Conservation (phyloP, 1,140 invertebrate species). For the Amyelois transitella region DNA sequence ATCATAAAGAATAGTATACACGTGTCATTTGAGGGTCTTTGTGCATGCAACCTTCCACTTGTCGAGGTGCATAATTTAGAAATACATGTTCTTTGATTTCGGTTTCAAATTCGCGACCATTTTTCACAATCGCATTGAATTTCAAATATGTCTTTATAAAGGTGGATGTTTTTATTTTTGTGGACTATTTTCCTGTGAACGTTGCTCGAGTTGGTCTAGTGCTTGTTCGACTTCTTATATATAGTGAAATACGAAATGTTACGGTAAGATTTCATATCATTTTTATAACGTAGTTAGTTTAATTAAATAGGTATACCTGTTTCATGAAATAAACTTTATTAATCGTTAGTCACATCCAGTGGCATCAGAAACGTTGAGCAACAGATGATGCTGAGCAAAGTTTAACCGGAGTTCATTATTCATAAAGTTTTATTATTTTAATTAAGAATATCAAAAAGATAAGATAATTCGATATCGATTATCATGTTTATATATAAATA, state of each 20-base stretch:
- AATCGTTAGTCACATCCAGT: no score
- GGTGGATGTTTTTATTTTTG: constrained; percentile 45
- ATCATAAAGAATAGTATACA: not conserved
- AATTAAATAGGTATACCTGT: not conserved
- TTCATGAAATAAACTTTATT: no score
- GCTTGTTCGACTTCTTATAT: constrained; percentile 15
- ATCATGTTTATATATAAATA: no score
- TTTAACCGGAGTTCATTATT: no score
- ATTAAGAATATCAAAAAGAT: no score
- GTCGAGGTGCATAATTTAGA: constrained; percentile 47
- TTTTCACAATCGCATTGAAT: constrained; percentile 66
- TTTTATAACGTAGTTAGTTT: not conserved
- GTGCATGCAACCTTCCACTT: constrained; percentile 46
- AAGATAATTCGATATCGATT: no score
- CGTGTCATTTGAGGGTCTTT: not conserved
- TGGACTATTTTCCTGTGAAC: constrained; percentile 55
- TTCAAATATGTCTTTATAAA: constrained; percentile 70
- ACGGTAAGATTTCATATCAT: constrained; percentile 43
- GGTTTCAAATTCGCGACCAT: constrained; percentile 48
- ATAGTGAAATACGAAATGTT: constrained; percentile 16
- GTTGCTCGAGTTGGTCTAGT: constrained; percentile 42
- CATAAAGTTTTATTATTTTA: no score
- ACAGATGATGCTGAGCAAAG: no score
- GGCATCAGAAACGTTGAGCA: no score
- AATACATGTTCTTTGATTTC: constrained; percentile 40